Evolutionary conservation across 2,113 vertebrate genomes (phyloP), one percentile per base, ranked within the genome.

Genomic region (Miniopterus natalensis): DNA sequence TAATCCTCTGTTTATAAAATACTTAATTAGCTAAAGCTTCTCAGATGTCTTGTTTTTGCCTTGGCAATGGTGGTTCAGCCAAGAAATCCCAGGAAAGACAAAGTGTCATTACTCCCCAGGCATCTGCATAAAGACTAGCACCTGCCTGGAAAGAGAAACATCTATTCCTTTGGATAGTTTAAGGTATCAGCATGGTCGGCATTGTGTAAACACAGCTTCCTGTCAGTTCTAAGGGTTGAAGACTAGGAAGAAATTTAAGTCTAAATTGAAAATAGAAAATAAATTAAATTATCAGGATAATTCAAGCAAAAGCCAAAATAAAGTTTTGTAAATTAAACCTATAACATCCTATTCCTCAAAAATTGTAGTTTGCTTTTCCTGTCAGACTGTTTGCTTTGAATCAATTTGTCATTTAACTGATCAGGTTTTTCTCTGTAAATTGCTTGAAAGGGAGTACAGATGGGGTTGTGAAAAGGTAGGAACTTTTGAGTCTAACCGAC

Each of bases 1-100:
- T 94, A 70, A 93, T 86, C 8, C 23, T 74, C 59, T 92, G 29
- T 93, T 94, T 77, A 57, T 59, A 83, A 92, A 95, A 92, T 55
- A 65, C 36, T 80, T 80, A 79, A 47, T 42, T 87, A 94, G 70
- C 36, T 84, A 51, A 95, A 68, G 40, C 14, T 75, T 96, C 78
- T 90, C 77, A 66, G 47, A 53, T 59, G 36, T 86, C 42, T 70
- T 71, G n/a, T 68, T 78, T 85, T 88, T 88, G 95, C 27, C 3
- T 79, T 90, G 59, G 42, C 31, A 95, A 15, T 85, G 53, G n/a
- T 88, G 73, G 53, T 71, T 63, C 77, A 93, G 61, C 14, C 59
- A 84, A 80, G 61, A 96, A 92, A 71, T 59, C 29, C 51, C n/a
- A 88, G 0, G 7, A 40, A 85, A 94, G 80, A 80, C 59, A 75